Conservation (phyloP, 2,797 vertebrate species). For the Thalassophryne amazonica region DNA sequence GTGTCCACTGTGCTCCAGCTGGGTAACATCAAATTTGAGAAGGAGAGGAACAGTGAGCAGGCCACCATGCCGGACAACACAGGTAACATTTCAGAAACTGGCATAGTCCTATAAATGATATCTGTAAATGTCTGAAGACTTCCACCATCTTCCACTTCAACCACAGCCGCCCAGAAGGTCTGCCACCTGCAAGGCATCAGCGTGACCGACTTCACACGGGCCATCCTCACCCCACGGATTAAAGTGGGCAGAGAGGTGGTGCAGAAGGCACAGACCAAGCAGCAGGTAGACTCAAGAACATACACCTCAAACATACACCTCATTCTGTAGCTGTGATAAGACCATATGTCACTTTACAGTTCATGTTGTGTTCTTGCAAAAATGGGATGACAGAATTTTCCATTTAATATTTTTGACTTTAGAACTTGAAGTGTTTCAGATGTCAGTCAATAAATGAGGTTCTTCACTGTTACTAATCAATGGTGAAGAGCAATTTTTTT, state of each 20-base stretch:
- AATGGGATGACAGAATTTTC: no score
- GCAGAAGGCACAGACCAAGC: slow-evolving; percentile 98
- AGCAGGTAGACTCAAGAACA: slow-evolving; percentile 83
- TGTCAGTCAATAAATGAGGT: no score
- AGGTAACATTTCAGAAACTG: slow-evolving; percentile 62
- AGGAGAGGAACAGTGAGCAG: slow-evolving; percentile 94
- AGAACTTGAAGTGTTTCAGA: no score
- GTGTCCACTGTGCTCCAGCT: slow-evolving; percentile 93
- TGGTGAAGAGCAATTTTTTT: no score
- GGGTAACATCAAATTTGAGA: slow-evolving; percentile 95
- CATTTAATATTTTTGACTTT: no score
- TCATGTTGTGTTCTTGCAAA: no score
- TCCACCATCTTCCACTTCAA: not conserved
- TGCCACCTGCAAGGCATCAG: slow-evolving; percentile 94
- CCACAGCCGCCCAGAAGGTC: slow-evolving; percentile 92
- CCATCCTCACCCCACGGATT: slow-evolving; percentile 92
- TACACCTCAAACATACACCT: not conserved
- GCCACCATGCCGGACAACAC: slow-evolving; percentile 97
- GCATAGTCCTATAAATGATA: not conserved
- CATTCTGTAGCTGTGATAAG: no score
- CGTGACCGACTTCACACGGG: slow-evolving; percentile 93
- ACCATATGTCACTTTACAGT: no score
- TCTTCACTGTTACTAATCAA: no score
- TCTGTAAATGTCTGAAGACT: not conserved
- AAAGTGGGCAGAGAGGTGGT: slow-evolving; percentile 96